These are phyloP conservation scores for Nycteola revayana DNA, from an alignment of 2,888 invertebrate genomes.

Conservation along the genomic window DNA sequence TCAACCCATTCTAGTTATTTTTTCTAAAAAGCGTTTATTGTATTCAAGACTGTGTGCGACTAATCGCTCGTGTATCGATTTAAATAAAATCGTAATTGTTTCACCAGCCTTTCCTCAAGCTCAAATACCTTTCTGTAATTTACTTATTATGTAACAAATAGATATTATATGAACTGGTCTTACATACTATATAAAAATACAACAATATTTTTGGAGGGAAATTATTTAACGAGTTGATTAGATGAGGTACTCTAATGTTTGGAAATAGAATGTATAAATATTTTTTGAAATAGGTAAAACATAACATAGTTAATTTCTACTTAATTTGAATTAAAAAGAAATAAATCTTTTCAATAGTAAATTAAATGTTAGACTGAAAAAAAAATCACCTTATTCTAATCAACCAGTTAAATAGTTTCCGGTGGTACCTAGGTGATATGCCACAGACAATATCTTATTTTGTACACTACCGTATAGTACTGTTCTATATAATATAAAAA, in stretches of 20 bases:
- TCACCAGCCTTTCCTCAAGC: slow-evolving; percentile 44
- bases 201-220: slow-evolving; percentile 61
- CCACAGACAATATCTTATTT: slow-evolving; percentile 57
- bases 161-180: slow-evolving; percentile 60
- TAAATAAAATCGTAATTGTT: slow-evolving; percentile 20
- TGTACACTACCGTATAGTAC: slow-evolving; percentile 49
- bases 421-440: slow-evolving; percentile 72
- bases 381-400: too few species aligned
- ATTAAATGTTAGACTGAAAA: too few species aligned
- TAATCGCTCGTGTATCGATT: neutral
- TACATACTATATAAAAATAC: slow-evolving; percentile 76
- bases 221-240: slow-evolving; percentile 38
- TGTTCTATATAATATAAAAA: slow-evolving; percentile 32
- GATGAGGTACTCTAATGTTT: neutral
- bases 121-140: slow-evolving; percentile 39
- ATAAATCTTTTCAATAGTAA: too few species aligned
- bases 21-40: slow-evolving; percentile 34
- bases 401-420: slow-evolving; percentile 41
- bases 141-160: slow-evolving; percentile 38
- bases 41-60: slow-evolving; percentile 16
- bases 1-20: slow-evolving; percentile 21
- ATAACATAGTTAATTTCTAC: too few species aligned
- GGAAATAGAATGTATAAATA: too few species aligned
- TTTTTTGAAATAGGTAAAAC: neutral
- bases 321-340: too few species aligned